Conservation (phyloP, 2,797 vertebrate genomes). For the Pipistrellus pygmaeus region DNA sequence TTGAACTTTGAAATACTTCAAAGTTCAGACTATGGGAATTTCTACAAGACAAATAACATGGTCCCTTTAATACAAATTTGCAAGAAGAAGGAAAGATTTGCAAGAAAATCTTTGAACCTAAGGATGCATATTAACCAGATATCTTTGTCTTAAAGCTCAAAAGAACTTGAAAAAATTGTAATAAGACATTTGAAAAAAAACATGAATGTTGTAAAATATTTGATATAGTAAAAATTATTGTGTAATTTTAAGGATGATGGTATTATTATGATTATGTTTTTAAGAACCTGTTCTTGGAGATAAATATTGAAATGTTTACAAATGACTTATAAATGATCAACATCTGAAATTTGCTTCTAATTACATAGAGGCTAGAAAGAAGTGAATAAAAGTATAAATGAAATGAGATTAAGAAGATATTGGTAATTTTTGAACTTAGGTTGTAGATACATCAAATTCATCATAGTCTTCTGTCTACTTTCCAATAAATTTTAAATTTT, state of each 20-base stretch:
- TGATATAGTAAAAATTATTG: background rate
- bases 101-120: background rate
- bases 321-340: background rate
- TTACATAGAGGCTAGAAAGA: background rate
- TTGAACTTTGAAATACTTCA: background rate
- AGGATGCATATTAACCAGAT: background rate
- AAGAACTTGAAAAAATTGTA: background rate
- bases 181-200: background rate
- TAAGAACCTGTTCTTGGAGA: background rate
- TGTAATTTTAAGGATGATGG: background rate
- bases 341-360: background rate
- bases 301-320: background rate
- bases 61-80: background rate
- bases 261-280: background rate
- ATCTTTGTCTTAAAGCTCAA: background rate
- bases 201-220: background rate
- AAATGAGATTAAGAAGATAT: background rate
- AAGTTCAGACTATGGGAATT: background rate
- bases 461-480: background rate
- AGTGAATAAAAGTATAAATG: background rate
- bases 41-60: background rate
- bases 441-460: background rate
- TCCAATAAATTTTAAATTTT: background rate
- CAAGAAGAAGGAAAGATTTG: slow-evolving; percentile 10
- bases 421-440: background rate